Evolutionary conservation across 35 echinoderm and acorn worm genomes (phyloP).

Genomic region (Lytechinus variegatus): DNA sequence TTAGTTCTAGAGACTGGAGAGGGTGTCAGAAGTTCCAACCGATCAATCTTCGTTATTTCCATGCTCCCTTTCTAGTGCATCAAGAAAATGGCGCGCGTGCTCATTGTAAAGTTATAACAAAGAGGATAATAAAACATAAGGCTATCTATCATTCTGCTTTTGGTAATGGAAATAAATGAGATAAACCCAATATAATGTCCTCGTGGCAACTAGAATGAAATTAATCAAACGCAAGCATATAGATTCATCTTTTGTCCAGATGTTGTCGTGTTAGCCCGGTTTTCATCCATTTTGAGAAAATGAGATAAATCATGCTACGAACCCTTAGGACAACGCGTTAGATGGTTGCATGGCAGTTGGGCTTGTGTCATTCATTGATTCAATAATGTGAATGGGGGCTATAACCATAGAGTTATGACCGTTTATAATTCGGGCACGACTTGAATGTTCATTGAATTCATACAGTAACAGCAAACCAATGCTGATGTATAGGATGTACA

Average conservation of each 20-base stretch:
- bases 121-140: neutral
- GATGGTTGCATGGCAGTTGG: neutral
- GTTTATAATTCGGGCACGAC: too few relatives aligned
- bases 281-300: neutral
- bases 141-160: conserved; percentile 10
- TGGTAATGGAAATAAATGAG: neutral
- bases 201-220: neutral
- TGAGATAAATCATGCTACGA: neutral
- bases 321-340: neutral
- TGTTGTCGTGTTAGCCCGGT: neutral
- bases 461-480: neutral
- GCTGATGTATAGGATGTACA: neutral
- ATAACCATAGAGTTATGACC: neutral
- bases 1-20: neutral
- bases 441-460: neutral
- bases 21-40: neutral
- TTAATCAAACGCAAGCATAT: neutral
- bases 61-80: neutral
- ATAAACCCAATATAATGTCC: neutral
- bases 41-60: neutral
- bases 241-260: neutral
- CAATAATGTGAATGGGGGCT: neutral
- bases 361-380: neutral
- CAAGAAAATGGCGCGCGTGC: neutral
- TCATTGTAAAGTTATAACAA: neutral